Evolutionary conservation across 2,888 invertebrate species (phyloP), one percentile per base, ranked within the genome.

Genomic region (Mayetiola destructor): DNA sequence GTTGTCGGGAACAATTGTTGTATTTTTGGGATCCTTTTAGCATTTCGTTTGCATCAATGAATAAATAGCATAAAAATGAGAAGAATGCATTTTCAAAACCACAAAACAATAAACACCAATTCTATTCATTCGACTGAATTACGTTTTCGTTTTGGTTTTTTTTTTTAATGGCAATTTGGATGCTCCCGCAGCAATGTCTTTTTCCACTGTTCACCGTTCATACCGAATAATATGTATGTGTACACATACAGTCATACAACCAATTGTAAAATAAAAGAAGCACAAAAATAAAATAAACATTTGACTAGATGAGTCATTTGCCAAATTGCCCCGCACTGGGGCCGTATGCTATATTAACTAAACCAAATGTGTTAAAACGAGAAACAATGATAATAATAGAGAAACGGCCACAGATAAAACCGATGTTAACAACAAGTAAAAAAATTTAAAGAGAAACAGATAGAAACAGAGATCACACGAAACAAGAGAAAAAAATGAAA

Each of bases 261-360:
- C 14, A 23, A 12, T 42, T 42, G 42, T 14, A 12, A 8, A 14
- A 23, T 8, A n/a, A n/a, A 48, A 5, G 27, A 48, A 48, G n/a
- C n/a, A n/a, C n/a, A 48, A 48, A n/a, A 48, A 48, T 2, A 40
- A 12, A 18, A n/a, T 48, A 16, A 27, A 27, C 48, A 48, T n/a
- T 48, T 48, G 27, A 6, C 48, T 16, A 48, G 27, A 48, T 48
- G 48, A 48, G 48, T 48, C 48, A 48, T 48, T 27, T 48, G 48
- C 48, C 27, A 48, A 48, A 27, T n/a, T 48, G 48, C 27, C 48
- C 27, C n/a, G n/a, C n/a, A n/a, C n/a, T n/a, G n/a, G n/a, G n/a
- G 16, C 27, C 27, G 48, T 23, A 40, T 12, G 8, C 8, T 9
- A 32, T 32, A 12, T 32, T 8, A 40, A 3, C 39, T 42, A 27